Evolutionary conservation across 2,888 invertebrate species (phyloP), one percentile per base, ranked within the genome.

Genomic region (Troilus luridus): DNA sequence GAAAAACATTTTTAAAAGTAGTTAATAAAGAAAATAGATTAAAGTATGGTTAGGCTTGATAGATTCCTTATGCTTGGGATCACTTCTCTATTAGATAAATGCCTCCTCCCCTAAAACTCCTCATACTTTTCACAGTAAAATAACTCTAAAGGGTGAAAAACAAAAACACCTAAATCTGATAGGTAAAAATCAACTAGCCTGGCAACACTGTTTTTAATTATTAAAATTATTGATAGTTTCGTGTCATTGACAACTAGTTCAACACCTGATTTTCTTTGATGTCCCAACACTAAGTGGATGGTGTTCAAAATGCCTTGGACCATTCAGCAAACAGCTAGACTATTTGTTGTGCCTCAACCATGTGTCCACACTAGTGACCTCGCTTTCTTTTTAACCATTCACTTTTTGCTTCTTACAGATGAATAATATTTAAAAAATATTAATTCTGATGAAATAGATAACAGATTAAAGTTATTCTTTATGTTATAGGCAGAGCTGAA

Each of bases 401-500:
- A 64, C 0, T n/a, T 10, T n/a, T n/a, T n/a, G 17, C 17, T 1
- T 17, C 10, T 0, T n/a, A n/a, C 10, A 67, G 2, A 24, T 9
- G 1, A 67, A 24, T 14, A 67, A 67, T 64, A 64, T 10, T 3
- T 1, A 41, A 41, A 41, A 27, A 12, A 7, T 67, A 14, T 67
- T 24, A 24, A 3, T 67, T 0, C 14, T 64, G n/a, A 19, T 27
- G 11, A 27, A 67, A 64, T n/a, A 64, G 27, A 27, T 67, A 12
- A 27, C 12, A 17, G 41, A 9, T 56, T 85, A 24, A 14, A 27
- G 11, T 64, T n/a, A 64, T 64, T 10, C 21, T 19, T 41, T n/a
- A 27, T 90, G 17, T 90, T 60, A 58, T 27, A 90, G 90, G 59
- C n/a, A 21, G 90, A 90, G 19, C 85, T 90, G 2, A 59, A 90